A percentile compares a stretch with the other conserved stretches of the same genome.
Conservation (phyloP, 1,140 invertebrate genomes). For the Rhyacophila brunnea region DNA sequence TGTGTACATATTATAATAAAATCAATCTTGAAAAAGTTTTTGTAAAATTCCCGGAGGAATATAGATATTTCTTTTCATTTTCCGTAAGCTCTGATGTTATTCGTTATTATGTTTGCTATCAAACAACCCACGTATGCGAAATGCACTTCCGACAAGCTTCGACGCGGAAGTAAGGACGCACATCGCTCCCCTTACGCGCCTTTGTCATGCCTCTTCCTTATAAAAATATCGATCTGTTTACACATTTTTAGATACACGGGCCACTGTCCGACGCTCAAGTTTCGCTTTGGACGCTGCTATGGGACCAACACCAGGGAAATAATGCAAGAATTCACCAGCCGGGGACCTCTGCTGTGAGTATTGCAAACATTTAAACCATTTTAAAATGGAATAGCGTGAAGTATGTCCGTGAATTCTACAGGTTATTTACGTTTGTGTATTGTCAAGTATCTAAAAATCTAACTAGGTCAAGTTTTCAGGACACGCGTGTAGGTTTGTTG, state of each 20-base stretch:
- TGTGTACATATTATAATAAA: no score
- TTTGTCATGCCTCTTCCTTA: conserved; percentile 6
- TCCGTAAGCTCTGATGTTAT: no score
- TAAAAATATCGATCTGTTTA: conserved; percentile 32
- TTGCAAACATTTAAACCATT: conserved; percentile 2
- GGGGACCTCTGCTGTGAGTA: conserved; percentile 38
- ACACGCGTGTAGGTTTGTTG: neutral
- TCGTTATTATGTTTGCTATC: no score
- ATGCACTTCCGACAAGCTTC: no score
- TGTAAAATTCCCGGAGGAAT: no score
- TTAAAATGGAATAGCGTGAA: conserved; percentile 2
- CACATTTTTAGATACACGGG: conserved; percentile 63
- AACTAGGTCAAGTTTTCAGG: conserved; percentile 15
- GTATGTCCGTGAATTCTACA: conserved; percentile 15
- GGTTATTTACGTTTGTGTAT: conserved; percentile 5
- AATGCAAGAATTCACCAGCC: conserved; percentile 55
- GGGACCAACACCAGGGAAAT: conserved; percentile 70
- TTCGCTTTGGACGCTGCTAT: conserved; percentile 69
- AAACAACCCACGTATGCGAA: no score
- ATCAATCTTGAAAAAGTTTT: no score
- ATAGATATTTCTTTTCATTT: no score
- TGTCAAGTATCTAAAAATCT: neutral
- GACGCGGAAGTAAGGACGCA: no score
- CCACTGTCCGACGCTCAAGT: conserved; percentile 72
- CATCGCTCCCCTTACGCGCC: neutral